These are phyloP conservation scores for Nasonia giraulti DNA, from an alignment of 1,140 invertebrate genomes.

Conservation along the genomic window DNA sequence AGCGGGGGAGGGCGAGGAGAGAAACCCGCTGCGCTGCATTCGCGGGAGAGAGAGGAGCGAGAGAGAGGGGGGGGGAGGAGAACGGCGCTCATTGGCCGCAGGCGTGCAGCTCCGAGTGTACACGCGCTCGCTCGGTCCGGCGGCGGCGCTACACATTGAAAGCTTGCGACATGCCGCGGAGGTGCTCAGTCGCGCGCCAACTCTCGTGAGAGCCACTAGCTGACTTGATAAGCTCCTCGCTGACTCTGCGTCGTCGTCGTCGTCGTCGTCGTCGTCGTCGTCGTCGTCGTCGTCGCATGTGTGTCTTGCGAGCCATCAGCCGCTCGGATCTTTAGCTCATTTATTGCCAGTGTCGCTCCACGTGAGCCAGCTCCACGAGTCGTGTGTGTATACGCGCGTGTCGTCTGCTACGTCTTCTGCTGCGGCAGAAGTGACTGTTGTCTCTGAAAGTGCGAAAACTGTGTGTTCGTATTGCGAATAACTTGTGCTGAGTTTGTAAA, in stretches of 20 bases:
- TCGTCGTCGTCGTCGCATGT: constrained; percentile 4
- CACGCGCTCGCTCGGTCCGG: constrained; percentile 56
- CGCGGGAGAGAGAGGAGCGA: not conserved
- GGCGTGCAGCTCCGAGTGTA: constrained; percentile 49
- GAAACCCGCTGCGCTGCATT: not conserved
- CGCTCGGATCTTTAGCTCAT: no score
- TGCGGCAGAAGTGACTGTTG: not conserved
- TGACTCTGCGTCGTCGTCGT: not conserved
- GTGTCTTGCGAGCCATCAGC: not conserved
- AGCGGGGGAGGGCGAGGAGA: not conserved
- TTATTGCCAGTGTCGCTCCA: no score
- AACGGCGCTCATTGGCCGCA: constrained; percentile 49
- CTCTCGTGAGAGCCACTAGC: constrained; percentile 58
- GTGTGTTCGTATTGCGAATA: not conserved
- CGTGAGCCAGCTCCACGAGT: no score
- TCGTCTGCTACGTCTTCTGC: not conserved
- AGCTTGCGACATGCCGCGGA: constrained; percentile 71
- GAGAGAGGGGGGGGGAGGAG: constrained; percentile 12
- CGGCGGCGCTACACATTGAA: constrained; percentile 68
- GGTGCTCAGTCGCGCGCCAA: constrained; percentile 71
- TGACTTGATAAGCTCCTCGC: not conserved
- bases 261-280: not conserved
- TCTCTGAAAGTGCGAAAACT: not conserved
- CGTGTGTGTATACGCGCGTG: no score
- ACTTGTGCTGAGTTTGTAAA: not conserved